Percentiles rank a stretch among this genome's conserved stretches.
phyloP scores from a whole-genome alignment of 2,888 invertebrate species.

The Acanthosepion esculentum region DNA sequence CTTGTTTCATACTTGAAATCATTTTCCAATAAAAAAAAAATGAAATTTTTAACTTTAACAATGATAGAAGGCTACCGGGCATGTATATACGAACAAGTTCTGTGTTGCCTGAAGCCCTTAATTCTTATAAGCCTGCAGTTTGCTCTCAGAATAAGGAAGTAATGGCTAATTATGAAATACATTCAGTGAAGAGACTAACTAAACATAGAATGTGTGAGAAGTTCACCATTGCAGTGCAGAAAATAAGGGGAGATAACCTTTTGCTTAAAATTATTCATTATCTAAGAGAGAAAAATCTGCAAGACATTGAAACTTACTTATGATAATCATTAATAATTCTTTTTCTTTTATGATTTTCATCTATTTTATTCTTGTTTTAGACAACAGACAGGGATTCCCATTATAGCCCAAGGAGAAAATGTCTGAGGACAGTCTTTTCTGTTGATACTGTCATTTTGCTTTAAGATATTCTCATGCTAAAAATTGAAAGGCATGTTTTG shows the following conservation, averaged over 20 bases:
- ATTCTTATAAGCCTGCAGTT: background rate
- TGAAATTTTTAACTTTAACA: background rate
- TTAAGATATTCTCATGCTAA: too few relatives aligned
- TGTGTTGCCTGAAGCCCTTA: background rate
- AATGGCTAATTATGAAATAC: background rate
- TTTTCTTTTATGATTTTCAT: too few relatives aligned
- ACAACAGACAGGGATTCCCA: too few relatives aligned
- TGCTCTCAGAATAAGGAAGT: background rate
- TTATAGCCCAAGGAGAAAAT: too few relatives aligned
- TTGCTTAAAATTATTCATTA: background rate
- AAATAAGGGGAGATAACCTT: background rate
- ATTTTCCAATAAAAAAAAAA: background rate
- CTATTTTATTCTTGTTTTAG: too few relatives aligned
- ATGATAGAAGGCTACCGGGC: background rate
- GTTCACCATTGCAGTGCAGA: background rate
- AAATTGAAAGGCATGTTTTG: too few relatives aligned
- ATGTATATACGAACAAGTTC: background rate
- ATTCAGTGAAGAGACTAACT: background rate
- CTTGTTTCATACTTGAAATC: background rate
- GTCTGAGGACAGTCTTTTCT: too few relatives aligned
- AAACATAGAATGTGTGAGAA: background rate
- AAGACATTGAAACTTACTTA: too few relatives aligned
- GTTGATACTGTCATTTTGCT: too few relatives aligned
- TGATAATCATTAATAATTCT: too few relatives aligned
- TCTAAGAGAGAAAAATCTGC: background rate